Base-by-base conservation (phyloP, 2,113 vertebrate genomes). In the Microcebus lehilahytsara region DNA sequence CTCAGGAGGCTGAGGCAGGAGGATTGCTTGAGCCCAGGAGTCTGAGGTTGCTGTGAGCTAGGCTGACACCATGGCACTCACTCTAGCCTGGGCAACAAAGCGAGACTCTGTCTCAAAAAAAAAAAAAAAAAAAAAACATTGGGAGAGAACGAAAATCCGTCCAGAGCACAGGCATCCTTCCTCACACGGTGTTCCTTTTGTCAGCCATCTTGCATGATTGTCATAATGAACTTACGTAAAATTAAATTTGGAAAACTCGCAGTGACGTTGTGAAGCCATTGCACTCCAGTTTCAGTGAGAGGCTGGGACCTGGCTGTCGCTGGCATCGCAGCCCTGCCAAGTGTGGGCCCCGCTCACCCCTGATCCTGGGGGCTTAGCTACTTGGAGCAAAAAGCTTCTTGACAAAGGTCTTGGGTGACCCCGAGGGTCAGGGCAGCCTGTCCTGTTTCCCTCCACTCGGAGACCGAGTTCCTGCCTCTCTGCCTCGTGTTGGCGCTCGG, bases 401-500 rank as follows among this genome's bases (percentile, higher is more conserved):
- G 19, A 37, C 25, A 1, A 79, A 1, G 5, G 7, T 4, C 30
- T 9, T 56, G 23, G 30, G 66, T 2, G 25, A 32, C 32, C 13
- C 53, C 0, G 19, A 49, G 27, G 71, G 9, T 20, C 23, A 9
- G 60, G 53, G 16, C 4, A 9, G 8, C 25, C 9, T 3, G 74
- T 25, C 42, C 12, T 62, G 72, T 20, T 37, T 37, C 11, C 40
- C 13, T 58, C 9, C 1, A 11, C 74, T 49, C 5, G 30, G 51
- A 20, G 32, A 53, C 12, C 13, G 23, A 4, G 5, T 20, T 23
- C 23, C 46, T 27, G 49, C 13, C 30, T 72, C 56, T 51, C 32
- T 10, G 1, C 58, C 42, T 69, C 30, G 37, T n/a, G 32, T 4
- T 9, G 32, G 9, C 11, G 1, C 9, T 40, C 22, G 0, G 19